Evolutionary conservation across 2,113 vertebrate genomes (phyloP).

Genomic region (Alaudala cheleensis): DNA sequence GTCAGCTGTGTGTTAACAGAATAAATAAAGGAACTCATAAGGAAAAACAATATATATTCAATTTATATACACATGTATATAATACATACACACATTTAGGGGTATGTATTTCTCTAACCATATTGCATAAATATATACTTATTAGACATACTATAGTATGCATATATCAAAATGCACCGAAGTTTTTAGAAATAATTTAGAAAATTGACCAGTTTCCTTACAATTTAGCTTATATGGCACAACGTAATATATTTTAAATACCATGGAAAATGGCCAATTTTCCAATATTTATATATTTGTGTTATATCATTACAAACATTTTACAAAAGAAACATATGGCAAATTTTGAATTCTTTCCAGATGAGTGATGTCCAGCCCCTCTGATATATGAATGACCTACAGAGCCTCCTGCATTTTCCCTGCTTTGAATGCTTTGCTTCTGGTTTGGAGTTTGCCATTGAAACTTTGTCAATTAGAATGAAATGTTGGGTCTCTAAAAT

Average conservation of each 20-base stretch:
- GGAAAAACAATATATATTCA: neutral
- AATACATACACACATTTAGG: neutral
- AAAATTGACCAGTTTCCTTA: constrained; percentile 15
- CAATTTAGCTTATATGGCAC: neutral
- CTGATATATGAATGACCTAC: neutral
- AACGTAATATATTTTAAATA: constrained; percentile 11
- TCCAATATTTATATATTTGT: constrained; percentile 24
- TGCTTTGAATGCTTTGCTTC: neutral
- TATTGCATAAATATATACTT: neutral
- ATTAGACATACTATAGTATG: neutral
- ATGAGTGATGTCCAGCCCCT: neutral
- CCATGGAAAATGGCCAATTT: constrained; percentile 16
- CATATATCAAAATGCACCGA: neutral
- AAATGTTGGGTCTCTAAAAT: neutral
- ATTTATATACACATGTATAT: neutral
- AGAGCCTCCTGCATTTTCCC: neutral
- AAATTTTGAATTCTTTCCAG: constrained; percentile 29
- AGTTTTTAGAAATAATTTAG: neutral
- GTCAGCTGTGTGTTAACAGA: neutral
- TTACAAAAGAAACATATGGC: constrained; percentile 15
- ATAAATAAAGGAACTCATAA: neutral
- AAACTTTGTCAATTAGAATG: neutral
- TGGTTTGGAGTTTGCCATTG: neutral
- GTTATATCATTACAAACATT: constrained; percentile 27
- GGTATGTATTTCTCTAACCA: neutral